These are phyloP conservation scores for Gyrodactylus salaris DNA, from an alignment of 1,140 invertebrate genomes.

Conservation along the genomic window DNA sequence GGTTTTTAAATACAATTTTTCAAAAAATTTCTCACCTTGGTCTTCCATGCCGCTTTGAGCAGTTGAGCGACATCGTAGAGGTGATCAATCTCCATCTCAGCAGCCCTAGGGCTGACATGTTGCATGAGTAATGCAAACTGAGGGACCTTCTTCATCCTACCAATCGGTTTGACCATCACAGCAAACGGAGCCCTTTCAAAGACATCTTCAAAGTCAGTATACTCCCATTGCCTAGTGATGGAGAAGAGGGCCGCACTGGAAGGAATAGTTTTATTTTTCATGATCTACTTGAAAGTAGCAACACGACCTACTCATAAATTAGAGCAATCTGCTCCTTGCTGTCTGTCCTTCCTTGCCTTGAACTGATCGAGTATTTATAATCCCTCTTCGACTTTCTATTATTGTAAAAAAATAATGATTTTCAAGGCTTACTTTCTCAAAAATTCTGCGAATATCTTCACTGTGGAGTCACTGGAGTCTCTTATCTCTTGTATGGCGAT, in stretches of 20 bases:
- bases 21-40: too few species aligned
- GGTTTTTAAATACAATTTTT: too few species aligned
- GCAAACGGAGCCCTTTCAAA: not conserved
- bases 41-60: not conserved
- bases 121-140: not conserved
- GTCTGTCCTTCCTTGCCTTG: not conserved
- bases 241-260: not conserved
- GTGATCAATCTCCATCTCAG: not conserved
- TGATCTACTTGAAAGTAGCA: too few species aligned
- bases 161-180: not conserved
- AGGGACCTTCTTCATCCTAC: not conserved
- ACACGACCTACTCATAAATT: not conserved
- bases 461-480: not conserved
- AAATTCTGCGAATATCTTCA: not conserved
- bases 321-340: not conserved
- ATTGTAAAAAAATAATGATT: not conserved
- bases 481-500: not conserved
- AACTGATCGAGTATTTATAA: not conserved
- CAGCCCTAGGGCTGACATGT: not conserved
- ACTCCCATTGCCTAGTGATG: not conserved
- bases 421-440: not conserved
- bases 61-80: not conserved
- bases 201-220: not conserved
- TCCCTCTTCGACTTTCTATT: not conserved
- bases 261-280: too few species aligned